These are phyloP conservation scores for Parnassius apollo DNA, from an alignment of 2,888 invertebrate species.

Conservation along the genomic window DNA sequence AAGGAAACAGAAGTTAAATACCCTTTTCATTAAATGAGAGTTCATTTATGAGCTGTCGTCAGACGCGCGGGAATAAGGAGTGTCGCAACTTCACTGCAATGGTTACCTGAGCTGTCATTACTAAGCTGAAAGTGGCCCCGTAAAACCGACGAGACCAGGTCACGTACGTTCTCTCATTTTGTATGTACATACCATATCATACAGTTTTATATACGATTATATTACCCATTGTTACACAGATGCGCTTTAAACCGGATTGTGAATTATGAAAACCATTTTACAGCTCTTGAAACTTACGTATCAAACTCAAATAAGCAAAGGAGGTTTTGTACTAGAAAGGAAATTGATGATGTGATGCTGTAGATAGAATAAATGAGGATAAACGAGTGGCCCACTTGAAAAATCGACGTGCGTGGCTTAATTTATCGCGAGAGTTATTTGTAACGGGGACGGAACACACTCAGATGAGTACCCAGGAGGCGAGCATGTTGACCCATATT, in stretches of 20 bases:
- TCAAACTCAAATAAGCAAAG: conserved; percentile 3
- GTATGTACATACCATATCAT: conserved; percentile 33
- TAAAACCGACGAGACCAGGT: conserved; percentile 63
- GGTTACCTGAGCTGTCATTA: conserved; percentile 51
- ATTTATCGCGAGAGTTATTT: conserved; percentile 70
- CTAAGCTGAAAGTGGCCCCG: conserved; percentile 64
- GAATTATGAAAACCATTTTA: conserved; percentile 29
- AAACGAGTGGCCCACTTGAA: conserved; percentile 43
- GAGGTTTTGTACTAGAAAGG: conserved; percentile 14
- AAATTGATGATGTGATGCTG: conserved; percentile 16
- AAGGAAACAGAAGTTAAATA: conserved; percentile 30
- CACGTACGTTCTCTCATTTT: conserved; percentile 57
- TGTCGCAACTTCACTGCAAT: conserved; percentile 50
- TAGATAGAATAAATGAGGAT: conserved; percentile 26
- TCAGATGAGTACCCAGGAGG: conserved; percentile 52
- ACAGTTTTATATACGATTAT: conserved; percentile 33
- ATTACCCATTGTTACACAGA: conserved; percentile 36
- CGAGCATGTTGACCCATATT: conserved; percentile 74
- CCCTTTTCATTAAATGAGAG: conserved; percentile 27
- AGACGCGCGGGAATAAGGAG: conserved; percentile 39
- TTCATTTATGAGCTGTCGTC: conserved; percentile 37
- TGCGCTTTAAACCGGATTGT: conserved; percentile 15
- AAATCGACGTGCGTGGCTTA: conserved; percentile 53
- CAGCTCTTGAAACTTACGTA: conserved; percentile 1
- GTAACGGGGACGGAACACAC: conserved; percentile 67